phyloP scores from a whole-genome alignment of 2,797 vertebrate species.

The Potorous gilbertii region DNA sequence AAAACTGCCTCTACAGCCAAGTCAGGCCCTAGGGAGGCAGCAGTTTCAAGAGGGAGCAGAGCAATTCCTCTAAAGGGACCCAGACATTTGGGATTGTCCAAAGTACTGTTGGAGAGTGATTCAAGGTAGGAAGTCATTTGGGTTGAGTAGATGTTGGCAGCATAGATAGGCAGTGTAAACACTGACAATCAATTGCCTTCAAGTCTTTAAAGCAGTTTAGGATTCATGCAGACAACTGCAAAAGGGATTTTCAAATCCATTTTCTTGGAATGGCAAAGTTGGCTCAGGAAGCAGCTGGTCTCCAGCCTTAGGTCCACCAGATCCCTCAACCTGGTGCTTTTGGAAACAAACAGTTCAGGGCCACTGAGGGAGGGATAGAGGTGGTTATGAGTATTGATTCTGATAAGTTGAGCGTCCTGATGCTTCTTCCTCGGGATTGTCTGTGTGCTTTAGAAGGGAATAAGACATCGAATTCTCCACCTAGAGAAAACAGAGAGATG shows the following conservation, averaged over 20 bases:
- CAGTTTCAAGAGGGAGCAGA: neutral
- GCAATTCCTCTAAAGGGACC: neutral
- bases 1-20: neutral
- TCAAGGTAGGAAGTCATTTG: neutral
- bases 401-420: neutral
- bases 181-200: neutral
- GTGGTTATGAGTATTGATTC: conserved; percentile 37
- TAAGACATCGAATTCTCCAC: conserved; percentile 68
- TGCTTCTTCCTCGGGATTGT: conserved; percentile 50
- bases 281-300: neutral
- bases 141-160: neutral
- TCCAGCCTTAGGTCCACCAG: neutral
- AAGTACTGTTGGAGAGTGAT: neutral
- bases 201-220: conserved; percentile 1
- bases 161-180: neutral
- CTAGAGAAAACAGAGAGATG: conserved; percentile 39
- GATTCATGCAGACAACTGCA: neutral
- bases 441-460: conserved; percentile 66
- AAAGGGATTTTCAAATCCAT: neutral
- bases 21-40: neutral
- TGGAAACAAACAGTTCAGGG: neutral
- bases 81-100: neutral
- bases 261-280: neutral
- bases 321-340: neutral
- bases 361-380: neutral